phyloP scores from a whole-genome alignment of 2,113 vertebrate species.

The Pedetes capensis region DNA sequence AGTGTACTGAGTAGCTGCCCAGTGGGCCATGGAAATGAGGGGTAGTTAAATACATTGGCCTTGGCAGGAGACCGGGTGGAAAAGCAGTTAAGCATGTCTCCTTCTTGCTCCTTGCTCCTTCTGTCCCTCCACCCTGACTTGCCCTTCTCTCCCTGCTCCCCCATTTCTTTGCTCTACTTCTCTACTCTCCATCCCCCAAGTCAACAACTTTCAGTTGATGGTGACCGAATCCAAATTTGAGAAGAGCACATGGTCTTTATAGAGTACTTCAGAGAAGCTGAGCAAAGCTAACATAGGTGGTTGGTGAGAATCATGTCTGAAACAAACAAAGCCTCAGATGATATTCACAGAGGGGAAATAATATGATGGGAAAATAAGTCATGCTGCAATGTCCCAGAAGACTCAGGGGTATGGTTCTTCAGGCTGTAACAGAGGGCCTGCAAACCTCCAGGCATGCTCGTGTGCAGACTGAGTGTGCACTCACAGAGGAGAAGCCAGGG shows the following conservation, averaged over 20 bases:
- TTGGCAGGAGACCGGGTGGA: neutral
- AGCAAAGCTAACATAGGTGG: neutral
- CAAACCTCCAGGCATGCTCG: neutral
- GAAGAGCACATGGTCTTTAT: neutral
- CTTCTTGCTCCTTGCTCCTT: neutral
- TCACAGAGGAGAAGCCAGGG: neutral
- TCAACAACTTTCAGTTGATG: neutral
- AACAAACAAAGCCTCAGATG: neutral
- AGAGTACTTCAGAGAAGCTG: neutral
- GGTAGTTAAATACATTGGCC: neutral
- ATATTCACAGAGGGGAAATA: neutral
- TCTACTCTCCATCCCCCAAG: neutral
- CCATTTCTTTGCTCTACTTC: neutral
- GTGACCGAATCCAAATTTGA: neutral
- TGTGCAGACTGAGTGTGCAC: neutral
- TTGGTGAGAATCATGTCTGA: neutral
- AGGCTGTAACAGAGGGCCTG: neutral
- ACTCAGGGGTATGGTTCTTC: neutral
- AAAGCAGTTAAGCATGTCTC: neutral
- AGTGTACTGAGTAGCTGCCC: neutral
- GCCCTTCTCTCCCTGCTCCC: fast-evolving
- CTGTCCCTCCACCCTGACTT: no score
- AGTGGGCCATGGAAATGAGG: neutral
- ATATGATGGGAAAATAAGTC: neutral
- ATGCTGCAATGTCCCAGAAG: neutral